Percentiles rank a stretch among this genome's conserved stretches.
These are phyloP conservation scores for Cochlearius cochlearius DNA, from an alignment of 2,113 vertebrate species.

Conservation along the genomic window DNA sequence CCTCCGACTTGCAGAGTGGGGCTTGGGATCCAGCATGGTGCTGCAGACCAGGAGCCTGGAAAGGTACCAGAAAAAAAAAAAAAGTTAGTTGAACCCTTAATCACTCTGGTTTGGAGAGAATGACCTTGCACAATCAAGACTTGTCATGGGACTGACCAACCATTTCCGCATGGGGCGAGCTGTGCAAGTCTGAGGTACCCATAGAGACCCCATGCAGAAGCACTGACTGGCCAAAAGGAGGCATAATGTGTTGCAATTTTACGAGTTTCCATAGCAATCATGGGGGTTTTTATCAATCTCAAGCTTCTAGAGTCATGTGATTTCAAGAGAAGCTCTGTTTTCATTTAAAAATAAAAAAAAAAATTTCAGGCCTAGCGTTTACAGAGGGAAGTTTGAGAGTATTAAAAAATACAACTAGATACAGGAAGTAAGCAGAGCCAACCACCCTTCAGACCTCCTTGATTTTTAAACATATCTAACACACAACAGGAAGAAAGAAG, in stretches of 20 bases:
- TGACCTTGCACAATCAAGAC: neutral
- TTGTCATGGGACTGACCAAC: fast-evolving
- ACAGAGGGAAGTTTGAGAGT: neutral
- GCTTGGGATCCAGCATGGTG: constrained; percentile 9
- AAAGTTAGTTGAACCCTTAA: neutral
- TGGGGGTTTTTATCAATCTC: neutral
- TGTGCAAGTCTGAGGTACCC: neutral
- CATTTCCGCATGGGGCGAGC: fast-evolving
- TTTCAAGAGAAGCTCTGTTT: neutral
- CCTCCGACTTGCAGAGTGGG: neutral
- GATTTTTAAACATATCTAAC: neutral
- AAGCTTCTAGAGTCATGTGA: neutral
- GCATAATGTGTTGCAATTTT: neutral
- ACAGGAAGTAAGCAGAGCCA: neutral
- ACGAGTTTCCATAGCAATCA: neutral
- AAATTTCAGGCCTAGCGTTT: neutral
- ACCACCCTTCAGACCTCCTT: neutral
- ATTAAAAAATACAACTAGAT: neutral
- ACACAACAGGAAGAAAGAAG: neutral
- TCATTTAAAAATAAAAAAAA: neutral
- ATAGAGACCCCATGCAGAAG: neutral
- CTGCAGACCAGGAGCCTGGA: constrained; percentile 40
- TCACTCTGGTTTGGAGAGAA: neutral
- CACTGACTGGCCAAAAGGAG: neutral
- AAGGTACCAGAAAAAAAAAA: neutral